Base-by-base conservation (phyloP, 2,797 vertebrate species). In the Malacoctenus gilli region DNA sequence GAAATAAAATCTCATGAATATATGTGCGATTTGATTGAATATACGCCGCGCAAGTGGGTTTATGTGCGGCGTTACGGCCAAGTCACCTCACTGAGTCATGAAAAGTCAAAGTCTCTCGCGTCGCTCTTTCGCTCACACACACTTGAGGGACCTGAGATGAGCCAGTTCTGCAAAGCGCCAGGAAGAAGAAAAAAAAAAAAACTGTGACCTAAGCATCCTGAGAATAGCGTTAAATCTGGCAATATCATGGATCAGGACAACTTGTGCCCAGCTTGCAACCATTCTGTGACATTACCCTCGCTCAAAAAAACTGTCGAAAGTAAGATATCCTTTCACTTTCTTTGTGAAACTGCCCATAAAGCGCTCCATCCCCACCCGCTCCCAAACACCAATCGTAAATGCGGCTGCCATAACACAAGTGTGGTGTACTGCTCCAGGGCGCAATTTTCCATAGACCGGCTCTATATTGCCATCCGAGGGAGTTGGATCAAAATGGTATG, bases 361-460 rank as follows among this genome's bases (percentile, higher is more conserved):
- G 53, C 65, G 44, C 72, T 48, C 61, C n/a, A n/a, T n/a, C 60
- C 43, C 62, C 47, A 54, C 61, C 57, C 22, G 7, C 44, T 35
- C 49, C 42, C 52, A 43, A 72, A 82, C 66, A 63, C 75, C 77
- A 66, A 77, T 76, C 62, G 61, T 64, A 66, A 82, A 81, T 70
- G 70, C 65, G 38, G 59, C 44, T 60, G 72, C 67, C 75, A 82
- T 82, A 76, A 64, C 75, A 44, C 63, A 44, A 55, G 56, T 72
- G 68, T 68, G 55, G 72, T 83, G 82, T 80, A 85, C 79, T 68
- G 84, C 83, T 85, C 51, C 54, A 82, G 79, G 80, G 84, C 50
- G 8, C 55, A 67, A 87, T 87, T 88, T 84, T 82, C 82, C 74
- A 79, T 86, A 87, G 77, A 77, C 75, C 71, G 78, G 70, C 80